phyloP scores from a whole-genome alignment of 2,113 vertebrate species.

The Erythrocercus mccallii region DNA sequence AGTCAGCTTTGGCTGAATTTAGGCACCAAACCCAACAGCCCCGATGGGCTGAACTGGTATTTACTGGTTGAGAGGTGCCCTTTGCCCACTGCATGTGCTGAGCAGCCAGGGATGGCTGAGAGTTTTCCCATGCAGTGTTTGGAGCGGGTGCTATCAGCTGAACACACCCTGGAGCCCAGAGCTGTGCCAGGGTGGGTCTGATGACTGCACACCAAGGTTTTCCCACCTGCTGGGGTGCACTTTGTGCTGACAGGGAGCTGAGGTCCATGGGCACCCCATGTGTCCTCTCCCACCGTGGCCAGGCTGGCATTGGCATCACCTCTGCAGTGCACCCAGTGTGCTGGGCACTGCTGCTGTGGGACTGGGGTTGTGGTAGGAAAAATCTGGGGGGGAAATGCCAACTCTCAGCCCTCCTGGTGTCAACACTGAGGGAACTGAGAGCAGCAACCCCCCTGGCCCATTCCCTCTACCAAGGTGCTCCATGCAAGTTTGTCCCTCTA shows the following conservation, averaged over 20 bases:
- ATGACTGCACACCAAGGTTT: rapidly evolving
- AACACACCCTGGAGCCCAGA: rapidly evolving
- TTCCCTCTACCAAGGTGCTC: background rate
- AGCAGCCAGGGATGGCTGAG: background rate
- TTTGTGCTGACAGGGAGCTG: background rate
- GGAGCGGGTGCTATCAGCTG: background rate
- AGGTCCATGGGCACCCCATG: background rate
- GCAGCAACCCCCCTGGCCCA: background rate
- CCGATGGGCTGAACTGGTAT: background rate
- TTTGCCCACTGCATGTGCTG: rapidly evolving
- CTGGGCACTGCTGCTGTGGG: background rate
- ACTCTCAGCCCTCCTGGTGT: background rate
- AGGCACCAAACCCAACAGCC: background rate
- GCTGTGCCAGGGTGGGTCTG: rapidly evolving
- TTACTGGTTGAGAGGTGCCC: background rate
- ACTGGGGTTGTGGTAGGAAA: background rate
- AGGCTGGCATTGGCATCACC: background rate
- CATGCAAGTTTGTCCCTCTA: background rate
- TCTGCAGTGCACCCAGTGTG: no score
- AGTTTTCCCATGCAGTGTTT: background rate
- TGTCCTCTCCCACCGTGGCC: rapidly evolving
- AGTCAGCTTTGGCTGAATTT: background rate
- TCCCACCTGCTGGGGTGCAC: background rate
- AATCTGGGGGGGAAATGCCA: rapidly evolving
- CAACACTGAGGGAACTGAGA: no score